Conservation (phyloP, 2,888 invertebrate species). For the Pediacus dermestoides region DNA sequence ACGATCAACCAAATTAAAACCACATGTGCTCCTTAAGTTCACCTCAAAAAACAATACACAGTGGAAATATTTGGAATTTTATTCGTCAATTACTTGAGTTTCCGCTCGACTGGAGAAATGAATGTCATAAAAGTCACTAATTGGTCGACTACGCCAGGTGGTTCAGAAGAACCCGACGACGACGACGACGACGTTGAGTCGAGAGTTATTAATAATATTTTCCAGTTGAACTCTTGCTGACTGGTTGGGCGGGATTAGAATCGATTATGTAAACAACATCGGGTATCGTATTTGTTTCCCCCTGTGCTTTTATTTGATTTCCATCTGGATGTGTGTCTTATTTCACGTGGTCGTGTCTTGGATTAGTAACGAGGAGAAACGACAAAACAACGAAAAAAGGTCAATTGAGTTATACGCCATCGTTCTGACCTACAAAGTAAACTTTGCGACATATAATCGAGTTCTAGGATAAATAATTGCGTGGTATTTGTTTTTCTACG, state of each 20-base stretch:
- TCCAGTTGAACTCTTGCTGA: background rate
- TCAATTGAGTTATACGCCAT: constrained; percentile 21
- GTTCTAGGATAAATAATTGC: background rate
- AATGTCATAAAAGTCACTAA: constrained; percentile 9
- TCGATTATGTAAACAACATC: constrained; percentile 16
- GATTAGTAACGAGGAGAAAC: no score
- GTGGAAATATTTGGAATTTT: constrained; percentile 2
- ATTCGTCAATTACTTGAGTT: background rate
- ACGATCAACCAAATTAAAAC: constrained; percentile 2
- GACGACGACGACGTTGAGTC: no score
- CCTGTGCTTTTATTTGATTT: constrained; percentile 18
- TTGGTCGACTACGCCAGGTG: constrained; percentile 11
- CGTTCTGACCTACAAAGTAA: background rate
- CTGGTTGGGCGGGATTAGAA: constrained; percentile 5
- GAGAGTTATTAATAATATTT: constrained; percentile 12
- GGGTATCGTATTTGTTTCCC: constrained; percentile 13
- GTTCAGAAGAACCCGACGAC: background rate
- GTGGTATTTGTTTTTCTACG: background rate
- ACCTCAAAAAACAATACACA: background rate
- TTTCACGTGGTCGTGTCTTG: no score
- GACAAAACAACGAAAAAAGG: constrained; percentile 12
- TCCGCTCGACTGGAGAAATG: constrained; percentile 4
- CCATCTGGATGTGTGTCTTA: constrained; percentile 5
- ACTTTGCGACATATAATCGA: background rate
- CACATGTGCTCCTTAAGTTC: constrained; percentile 1